Percentiles rank a stretch among this genome's conserved stretches.
Conservation (phyloP, 2,797 vertebrate species). For the Xyrichtys novacula region DNA sequence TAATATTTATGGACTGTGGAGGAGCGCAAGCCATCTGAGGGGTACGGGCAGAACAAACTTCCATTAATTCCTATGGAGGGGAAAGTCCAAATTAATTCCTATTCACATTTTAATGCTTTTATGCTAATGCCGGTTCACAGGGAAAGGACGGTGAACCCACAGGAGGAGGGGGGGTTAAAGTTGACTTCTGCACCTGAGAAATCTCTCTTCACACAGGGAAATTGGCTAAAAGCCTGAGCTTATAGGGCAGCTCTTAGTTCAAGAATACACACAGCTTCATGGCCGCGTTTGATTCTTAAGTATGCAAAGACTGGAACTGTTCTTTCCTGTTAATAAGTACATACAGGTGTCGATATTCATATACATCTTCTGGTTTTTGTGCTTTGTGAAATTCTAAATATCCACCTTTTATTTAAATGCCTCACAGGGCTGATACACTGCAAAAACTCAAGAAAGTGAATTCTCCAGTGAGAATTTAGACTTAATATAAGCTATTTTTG, state of each 20-base stretch:
- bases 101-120: conserved; percentile 90
- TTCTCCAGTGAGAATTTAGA: too few species aligned
- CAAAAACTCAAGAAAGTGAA: too few species aligned
- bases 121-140: conserved; percentile 86
- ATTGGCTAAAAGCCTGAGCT: conserved; percentile 56
- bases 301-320: conserved; percentile 22
- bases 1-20: conserved; percentile 91
- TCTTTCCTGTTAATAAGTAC: conserved; percentile 7
- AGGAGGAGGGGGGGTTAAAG: conserved; percentile 82
- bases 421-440: neutral
- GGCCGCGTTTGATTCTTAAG: conserved; percentile 25
- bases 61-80: conserved; percentile 90
- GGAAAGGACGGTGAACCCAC: conserved; percentile 75
- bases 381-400: conserved; percentile 5
- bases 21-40: conserved; percentile 80
- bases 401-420: neutral
- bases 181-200: conserved; percentile 82
- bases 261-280: conserved; percentile 34
- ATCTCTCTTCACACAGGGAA: conserved; percentile 66
- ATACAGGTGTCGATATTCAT: neutral
- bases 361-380: neutral
- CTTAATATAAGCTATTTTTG: too few species aligned
- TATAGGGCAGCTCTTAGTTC: conserved; percentile 39
- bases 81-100: conserved; percentile 91
- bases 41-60: conserved; percentile 87